Evolutionary conservation across 2,113 vertebrate genomes (phyloP), one percentile per base, ranked within the genome.

Genomic region (Echinops telfairi): DNA sequence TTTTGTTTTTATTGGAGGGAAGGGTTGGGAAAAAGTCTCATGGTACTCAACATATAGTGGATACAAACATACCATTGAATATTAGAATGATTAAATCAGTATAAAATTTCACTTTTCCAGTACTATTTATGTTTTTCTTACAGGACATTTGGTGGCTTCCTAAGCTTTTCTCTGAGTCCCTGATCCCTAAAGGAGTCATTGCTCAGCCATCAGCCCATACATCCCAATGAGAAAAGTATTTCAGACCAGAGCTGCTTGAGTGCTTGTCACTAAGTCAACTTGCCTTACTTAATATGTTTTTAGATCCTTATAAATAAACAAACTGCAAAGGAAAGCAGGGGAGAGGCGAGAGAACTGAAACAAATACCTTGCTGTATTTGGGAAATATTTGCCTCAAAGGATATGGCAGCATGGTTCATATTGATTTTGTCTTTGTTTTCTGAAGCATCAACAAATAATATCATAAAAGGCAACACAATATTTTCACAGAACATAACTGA

Each of bases 391-490:
- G 38, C 82, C 90, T 95, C 62, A 75, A 75, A 94, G 75, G 70
- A 66, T 53, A 82, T 86, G 70, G 70, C 83, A 96, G 79, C 40
- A 25, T 0, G 2, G 79, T 84, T 93, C 23, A 5, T 90, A 92
- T 79, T 79, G 78, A 94, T 66, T 95, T 84, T 79, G 11, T 76
- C 36, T 85, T 33, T 83, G 23, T 58, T 85, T 62, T 83, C 83
- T 92, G 23, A 92, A 83, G 22, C 31, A 92, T 89, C 88, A 94
- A 83, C n/a, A 93, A 89, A 84, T 93, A 92, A 82, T 82, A 81
- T 73, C 77, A 86, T 78, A 40, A 92, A 95, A 90, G 85, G 43
- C 81, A 90, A 31, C 60, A 73, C 47, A 25, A 81, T 27, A 60
- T 38, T 86, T 78, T 94, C 77, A 70, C 60, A 80, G 95, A 89